These are phyloP conservation scores for Calameuta filiformis DNA, from an alignment of 2,888 invertebrate species.

Conservation along the genomic window DNA sequence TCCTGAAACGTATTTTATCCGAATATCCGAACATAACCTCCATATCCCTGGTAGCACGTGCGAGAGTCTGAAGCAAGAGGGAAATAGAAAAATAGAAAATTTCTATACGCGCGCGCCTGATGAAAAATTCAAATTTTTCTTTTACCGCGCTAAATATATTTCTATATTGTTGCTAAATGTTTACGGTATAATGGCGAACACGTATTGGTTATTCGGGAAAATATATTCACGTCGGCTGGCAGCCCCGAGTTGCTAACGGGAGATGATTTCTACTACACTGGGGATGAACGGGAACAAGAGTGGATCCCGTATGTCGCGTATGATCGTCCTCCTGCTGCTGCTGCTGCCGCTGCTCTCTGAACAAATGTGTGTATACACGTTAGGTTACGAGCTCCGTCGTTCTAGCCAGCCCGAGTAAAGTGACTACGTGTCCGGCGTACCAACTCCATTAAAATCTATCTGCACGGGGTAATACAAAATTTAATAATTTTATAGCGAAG, in stretches of 20 bases:
- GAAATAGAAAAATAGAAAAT: background rate
- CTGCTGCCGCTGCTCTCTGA: background rate
- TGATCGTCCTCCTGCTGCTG: background rate
- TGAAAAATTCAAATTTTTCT: background rate
- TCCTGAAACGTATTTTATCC: background rate
- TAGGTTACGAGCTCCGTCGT: background rate
- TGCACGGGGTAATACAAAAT: slow-evolving; percentile 46
- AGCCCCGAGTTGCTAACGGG: background rate
- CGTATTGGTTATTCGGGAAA: background rate
- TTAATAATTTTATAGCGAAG: slow-evolving; percentile 50
- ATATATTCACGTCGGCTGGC: background rate
- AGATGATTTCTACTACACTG: background rate
- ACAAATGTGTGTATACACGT: background rate
- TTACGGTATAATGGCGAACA: background rate
- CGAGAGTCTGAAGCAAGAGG: too few relatives aligned
- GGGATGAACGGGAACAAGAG: background rate
- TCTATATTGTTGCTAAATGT: background rate
- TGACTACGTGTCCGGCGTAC: slow-evolving; percentile 60
- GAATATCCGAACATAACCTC: background rate
- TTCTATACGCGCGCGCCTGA: background rate
- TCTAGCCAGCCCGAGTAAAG: slow-evolving; percentile 45
- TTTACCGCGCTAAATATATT: background rate
- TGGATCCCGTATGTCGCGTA: background rate
- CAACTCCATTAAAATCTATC: slow-evolving; percentile 63
- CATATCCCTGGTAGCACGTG: too few relatives aligned